Evolutionary conservation across 2,797 vertebrate genomes (phyloP).

Genomic region (Ctenosaura bakeri): DNA sequence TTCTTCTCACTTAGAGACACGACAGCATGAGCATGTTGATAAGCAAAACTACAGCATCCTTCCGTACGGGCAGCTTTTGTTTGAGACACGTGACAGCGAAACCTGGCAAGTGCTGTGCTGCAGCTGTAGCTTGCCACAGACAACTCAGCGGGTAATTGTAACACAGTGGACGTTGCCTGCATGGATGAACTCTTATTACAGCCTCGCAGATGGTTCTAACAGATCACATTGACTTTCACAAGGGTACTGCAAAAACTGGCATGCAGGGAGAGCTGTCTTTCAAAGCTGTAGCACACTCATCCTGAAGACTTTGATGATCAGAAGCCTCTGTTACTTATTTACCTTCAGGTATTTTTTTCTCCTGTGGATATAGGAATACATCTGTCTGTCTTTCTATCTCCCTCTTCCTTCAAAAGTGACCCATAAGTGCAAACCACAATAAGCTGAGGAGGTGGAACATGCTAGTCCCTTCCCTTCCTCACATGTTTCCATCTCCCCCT

Average conservation of each 20-base stretch:
- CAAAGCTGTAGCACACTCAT: slow-evolving; percentile 33
- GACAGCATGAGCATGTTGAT: background rate
- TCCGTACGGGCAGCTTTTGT: background rate
- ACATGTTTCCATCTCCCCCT: no score
- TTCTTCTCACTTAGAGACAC: background rate
- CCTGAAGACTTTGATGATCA: background rate
- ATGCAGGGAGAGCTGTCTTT: slow-evolving; percentile 33
- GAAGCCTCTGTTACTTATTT: background rate
- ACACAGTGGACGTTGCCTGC: slow-evolving; percentile 14
- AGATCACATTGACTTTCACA: slow-evolving; percentile 32
- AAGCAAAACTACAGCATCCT: slow-evolving; percentile 11
- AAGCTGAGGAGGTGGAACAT: no score
- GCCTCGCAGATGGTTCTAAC: slow-evolving; percentile 7
- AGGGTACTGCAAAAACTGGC: slow-evolving; percentile 34
- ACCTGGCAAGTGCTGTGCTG: slow-evolving; percentile 18
- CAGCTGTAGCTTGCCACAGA: slow-evolving; percentile 12
- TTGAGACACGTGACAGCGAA: background rate
- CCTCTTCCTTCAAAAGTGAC: background rate
- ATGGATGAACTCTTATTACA: slow-evolving; percentile 10
- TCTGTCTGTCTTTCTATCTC: background rate
- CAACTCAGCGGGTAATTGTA: background rate
- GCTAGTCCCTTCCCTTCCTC: no score
- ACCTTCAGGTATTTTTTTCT: background rate
- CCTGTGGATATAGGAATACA: background rate
- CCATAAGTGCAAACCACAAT: no score